phyloP scores from a whole-genome alignment of 1,140 invertebrate species.

The Listronotus oregonensis region DNA sequence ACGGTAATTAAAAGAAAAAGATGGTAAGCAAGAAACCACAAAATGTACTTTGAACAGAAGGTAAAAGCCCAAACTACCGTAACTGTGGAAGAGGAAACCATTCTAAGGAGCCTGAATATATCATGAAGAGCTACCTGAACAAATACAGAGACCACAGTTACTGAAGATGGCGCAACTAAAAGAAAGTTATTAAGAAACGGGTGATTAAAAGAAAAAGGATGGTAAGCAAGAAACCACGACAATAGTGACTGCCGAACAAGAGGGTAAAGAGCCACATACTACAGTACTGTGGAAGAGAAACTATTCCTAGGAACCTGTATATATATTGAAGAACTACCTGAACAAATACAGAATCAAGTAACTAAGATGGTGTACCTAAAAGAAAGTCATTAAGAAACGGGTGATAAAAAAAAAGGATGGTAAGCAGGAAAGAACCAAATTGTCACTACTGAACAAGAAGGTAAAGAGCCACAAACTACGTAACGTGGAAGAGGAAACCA shows the following conservation, averaged over 20 bases:
- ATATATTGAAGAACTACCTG: constrained; percentile 45
- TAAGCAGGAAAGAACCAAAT: too few relatives aligned
- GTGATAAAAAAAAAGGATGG: too few relatives aligned
- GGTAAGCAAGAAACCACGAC: constrained; percentile 47
- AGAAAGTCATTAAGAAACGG: too few relatives aligned
- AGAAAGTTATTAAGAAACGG: constrained; percentile 45
- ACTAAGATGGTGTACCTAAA: constrained; percentile 52
- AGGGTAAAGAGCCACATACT: constrained; percentile 44
- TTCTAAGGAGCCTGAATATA: constrained; percentile 34
- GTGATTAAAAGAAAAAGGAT: constrained; percentile 41
- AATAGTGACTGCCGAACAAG: constrained; percentile 50
- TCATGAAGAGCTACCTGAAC: constrained; percentile 47
- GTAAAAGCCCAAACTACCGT: constrained; percentile 54
- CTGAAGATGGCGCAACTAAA: constrained; percentile 40
- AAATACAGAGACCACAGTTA: constrained; percentile 42
- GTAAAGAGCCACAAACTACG: too few relatives aligned
- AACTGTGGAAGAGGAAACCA: constrained; percentile 42
- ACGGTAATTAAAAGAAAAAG: constrained; percentile 46
- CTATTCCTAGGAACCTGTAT: constrained; percentile 38
- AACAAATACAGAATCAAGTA: constrained; percentile 47
- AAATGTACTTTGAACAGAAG: constrained; percentile 55
- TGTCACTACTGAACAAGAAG: too few relatives aligned
- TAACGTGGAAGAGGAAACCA: background rate
- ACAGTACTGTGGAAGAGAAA: constrained; percentile 40
- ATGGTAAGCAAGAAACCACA: constrained; percentile 43